phyloP scores from a whole-genome alignment of 2,797 vertebrate genomes.

The Coendou prehensilis region DNA sequence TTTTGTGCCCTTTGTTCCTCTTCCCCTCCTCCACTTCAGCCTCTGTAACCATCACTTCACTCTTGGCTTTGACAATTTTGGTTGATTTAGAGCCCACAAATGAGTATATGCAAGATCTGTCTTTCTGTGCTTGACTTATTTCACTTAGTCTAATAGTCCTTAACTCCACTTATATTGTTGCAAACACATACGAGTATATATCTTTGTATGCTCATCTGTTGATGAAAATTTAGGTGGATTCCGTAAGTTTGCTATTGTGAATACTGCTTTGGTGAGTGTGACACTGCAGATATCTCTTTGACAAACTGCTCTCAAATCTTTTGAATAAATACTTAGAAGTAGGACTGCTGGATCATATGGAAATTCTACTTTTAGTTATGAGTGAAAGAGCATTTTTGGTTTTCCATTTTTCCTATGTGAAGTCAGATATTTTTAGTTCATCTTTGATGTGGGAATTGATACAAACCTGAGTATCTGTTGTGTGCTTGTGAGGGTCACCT shows the following conservation, averaged over 20 bases:
- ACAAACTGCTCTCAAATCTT: background rate
- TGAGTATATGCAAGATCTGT: background rate
- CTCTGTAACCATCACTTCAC: background rate
- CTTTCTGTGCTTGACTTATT: background rate
- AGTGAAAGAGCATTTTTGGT: background rate
- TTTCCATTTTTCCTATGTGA: background rate
- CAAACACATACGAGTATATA: background rate
- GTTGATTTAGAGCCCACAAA: background rate
- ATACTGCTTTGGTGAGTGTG: background rate
- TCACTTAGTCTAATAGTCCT: background rate
- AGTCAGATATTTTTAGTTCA: slow-evolving; percentile 29
- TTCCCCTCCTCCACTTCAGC: background rate
- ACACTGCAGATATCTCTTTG: background rate
- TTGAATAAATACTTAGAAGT: background rate
- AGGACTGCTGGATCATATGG: background rate
- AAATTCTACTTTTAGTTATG: background rate
- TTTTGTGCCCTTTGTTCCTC: background rate
- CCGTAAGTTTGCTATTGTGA: background rate
- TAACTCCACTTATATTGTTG: background rate
- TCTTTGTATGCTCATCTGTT: background rate
- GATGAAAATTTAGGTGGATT: too few relatives aligned
- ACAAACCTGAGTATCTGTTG: background rate
- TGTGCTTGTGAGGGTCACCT: background rate
- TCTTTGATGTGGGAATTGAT: slow-evolving; percentile 5
- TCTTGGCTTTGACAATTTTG: background rate